Conservation (phyloP, 2,113 vertebrate species). For the Campylomormyrus tamandua region DNA sequence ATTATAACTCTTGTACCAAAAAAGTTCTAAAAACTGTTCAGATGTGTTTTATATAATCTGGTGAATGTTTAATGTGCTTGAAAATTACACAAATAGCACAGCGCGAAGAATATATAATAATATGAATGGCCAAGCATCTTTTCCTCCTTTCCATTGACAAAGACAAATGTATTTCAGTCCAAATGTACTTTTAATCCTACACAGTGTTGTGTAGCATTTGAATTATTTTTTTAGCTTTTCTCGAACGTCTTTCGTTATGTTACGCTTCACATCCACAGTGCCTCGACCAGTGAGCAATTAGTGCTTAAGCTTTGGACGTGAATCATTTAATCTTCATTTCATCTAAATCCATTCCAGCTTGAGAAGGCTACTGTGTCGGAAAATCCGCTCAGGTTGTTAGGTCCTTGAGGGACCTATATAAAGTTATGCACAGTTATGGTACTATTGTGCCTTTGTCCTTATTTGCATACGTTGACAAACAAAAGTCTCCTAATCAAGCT, state of each 20-base stretch:
- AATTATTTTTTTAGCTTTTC: neutral
- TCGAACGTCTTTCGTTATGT: neutral
- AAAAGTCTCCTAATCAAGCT: neutral
- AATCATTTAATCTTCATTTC: neutral
- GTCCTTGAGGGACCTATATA: neutral
- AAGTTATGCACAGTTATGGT: neutral
- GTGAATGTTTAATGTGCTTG: neutral
- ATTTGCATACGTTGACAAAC: neutral
- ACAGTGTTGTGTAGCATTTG: neutral
- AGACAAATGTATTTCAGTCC: neutral
- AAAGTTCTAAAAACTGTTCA: neutral
- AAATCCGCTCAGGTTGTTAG: neutral
- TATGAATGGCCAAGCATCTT: neutral
- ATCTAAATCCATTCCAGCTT: neutral
- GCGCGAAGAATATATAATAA: neutral
- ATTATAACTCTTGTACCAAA: neutral
- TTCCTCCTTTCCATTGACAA: neutral
- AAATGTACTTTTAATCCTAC: neutral
- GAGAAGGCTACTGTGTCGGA: neutral
- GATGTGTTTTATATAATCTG: neutral
- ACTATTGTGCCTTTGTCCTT: neutral
- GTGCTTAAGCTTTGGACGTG: neutral
- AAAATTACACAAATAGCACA: neutral
- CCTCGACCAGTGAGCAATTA: neutral
- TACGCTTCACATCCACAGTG: neutral